Conservation (phyloP, 2,797 vertebrate species). For the Clarias pachynema region DNA sequence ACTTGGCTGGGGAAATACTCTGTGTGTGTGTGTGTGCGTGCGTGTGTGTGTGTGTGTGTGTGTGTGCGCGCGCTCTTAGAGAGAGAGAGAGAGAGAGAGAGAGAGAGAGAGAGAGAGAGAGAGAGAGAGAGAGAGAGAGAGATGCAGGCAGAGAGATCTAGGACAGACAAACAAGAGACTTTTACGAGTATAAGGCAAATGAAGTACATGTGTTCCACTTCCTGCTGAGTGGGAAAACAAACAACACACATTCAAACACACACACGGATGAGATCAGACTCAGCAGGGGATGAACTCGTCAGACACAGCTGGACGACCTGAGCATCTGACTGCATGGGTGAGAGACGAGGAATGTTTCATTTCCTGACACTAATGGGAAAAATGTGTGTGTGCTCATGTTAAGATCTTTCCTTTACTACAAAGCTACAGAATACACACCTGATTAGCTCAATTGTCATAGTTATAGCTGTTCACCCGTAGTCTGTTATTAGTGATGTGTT, state of each 20-base stretch:
- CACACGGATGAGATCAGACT: slow-evolving; percentile 8
- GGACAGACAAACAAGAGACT: slow-evolving; percentile 60
- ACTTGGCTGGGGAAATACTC: slow-evolving; percentile 36
- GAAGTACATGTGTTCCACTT: slow-evolving; percentile 68
- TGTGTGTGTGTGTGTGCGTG: slow-evolving; percentile 32
- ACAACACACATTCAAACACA: slow-evolving; percentile 21
- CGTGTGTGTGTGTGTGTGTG: slow-evolving; percentile 30
- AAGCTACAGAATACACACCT: too few relatives aligned
- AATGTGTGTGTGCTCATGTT: not conserved
- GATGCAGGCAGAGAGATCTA: slow-evolving; percentile 42
- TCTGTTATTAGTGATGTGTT: not conserved
- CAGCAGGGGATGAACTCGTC: not conserved
- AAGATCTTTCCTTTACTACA: not conserved
- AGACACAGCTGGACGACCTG: not conserved
- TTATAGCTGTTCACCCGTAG: not conserved
- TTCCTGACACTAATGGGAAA: not conserved
- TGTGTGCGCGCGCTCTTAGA: not conserved
- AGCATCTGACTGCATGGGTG: not conserved
- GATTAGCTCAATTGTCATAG: not conserved
- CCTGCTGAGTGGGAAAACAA: slow-evolving; percentile 57
- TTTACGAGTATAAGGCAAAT: slow-evolving; percentile 66
- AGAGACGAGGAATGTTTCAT: not conserved
- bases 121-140: too few relatives aligned
- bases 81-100: too few relatives aligned
- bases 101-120: too few relatives aligned